Base-by-base conservation (phyloP, 1,140 invertebrate species). In the Capitella teleta region DNA sequence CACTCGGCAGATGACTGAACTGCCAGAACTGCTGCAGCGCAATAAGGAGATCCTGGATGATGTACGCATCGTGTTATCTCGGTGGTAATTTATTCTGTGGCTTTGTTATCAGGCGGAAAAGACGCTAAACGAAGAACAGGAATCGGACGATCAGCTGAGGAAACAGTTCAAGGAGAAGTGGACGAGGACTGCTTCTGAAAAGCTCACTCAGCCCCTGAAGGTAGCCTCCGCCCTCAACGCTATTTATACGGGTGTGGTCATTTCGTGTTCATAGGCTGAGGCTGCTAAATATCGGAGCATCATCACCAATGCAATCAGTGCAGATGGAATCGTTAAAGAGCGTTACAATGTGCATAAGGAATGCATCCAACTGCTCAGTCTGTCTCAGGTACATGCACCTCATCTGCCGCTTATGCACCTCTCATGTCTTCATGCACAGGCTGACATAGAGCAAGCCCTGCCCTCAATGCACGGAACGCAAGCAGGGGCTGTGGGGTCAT, bases 41-140 rank as follows among this genome's bases (percentile, higher is more conserved):
- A 98, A 98, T 73, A 82, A 82, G 50, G 94, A 98, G 72, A 95
- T 99, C 55, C 76, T 99, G 0, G 83, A 93, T 67, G 94, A 98
- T 78, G 86, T 87, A 61, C 48, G 52, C 48, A 26, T 24, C 21
- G 8, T 40, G 16, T 43, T 2, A 19, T n/a, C 23, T 16, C 4
- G 41, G 26, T 44, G 21, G 18, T 32, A 18, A 10, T 25, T 21
- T 5, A 34, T 23, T 50, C 6, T 24, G 2, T 36, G 51, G 6
- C 2, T 8, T n/a, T 5, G 53, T 41, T 52, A 47, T 41, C 57
- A 84, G 81, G 80, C 85, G 37, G 84, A 91, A 53, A 78, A 86
- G 56, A 78, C 94, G 78, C 70, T 98, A 40, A 81, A 83, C 60
- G 91, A 97, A 68, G 95, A 99, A 74, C 82, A 85, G 56, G 79